Conservation (phyloP, 2,113 vertebrate species). For the Gnathonemus longibarbis region DNA sequence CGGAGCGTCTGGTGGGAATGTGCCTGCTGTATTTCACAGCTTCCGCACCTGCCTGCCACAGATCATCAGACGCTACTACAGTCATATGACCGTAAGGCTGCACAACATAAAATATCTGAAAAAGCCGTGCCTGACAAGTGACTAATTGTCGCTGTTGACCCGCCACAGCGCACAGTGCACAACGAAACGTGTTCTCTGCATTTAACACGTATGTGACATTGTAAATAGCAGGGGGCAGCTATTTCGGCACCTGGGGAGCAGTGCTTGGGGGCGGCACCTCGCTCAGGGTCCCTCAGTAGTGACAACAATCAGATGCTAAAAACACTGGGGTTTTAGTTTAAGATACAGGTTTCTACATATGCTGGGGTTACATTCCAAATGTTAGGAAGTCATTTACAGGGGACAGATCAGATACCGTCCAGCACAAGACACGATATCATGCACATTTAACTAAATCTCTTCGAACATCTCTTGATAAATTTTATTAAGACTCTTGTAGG, state of each 20-base stretch:
- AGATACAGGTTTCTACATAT: not conserved
- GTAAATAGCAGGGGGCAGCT: no score
- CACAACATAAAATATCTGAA: not conserved
- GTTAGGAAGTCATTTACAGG: not conserved
- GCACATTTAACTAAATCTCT: not conserved
- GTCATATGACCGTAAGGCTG: not conserved
- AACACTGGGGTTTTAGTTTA: not conserved
- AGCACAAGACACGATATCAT: not conserved
- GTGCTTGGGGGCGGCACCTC: no score
- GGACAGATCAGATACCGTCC: not conserved
- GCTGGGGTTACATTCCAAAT: no score
- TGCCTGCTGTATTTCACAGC: not conserved
- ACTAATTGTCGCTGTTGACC: no score
- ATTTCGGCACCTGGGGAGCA: no score
- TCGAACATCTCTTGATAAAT: not conserved
- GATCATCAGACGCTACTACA: not conserved
- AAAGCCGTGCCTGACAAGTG: not conserved
- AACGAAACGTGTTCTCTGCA: no score
- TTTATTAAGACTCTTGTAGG: not conserved
- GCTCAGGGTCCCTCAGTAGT: no score
- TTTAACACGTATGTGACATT: no score
- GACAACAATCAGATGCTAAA: not conserved
- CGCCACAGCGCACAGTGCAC: no score
- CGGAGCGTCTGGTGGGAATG: no score
- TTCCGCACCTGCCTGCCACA: not conserved